These are phyloP conservation scores for Drosophila paulistorum DNA, from an alignment of 1,140 invertebrate species.

Conservation along the genomic window DNA sequence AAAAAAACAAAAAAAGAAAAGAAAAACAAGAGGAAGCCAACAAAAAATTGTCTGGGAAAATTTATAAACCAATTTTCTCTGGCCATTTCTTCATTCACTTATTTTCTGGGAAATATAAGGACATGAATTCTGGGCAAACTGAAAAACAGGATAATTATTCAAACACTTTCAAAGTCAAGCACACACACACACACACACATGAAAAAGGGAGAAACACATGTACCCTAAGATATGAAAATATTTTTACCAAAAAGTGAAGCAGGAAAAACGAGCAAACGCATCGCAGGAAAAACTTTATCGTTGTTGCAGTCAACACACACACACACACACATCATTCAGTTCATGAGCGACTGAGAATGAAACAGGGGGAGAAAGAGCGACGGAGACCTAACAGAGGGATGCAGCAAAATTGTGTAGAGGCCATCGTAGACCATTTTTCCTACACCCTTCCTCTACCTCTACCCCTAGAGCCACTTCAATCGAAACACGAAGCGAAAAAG, in stretches of 20 bases:
- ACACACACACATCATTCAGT: not conserved
- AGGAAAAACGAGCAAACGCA: slow-evolving; percentile 33
- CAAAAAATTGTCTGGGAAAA: slow-evolving; percentile 40
- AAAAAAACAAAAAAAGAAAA: not conserved
- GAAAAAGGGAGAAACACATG: not conserved
- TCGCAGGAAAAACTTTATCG: slow-evolving; percentile 43
- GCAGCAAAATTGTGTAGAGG: slow-evolving; percentile 17
- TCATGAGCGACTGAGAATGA: not conserved
- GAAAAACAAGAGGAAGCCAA: not conserved
- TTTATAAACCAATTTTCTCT: slow-evolving; percentile 43
- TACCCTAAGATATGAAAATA: slow-evolving; percentile 20
- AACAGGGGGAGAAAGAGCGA: not conserved
- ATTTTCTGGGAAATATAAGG: not conserved
- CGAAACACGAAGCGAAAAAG: slow-evolving; percentile 51
- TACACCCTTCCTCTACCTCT: not conserved
- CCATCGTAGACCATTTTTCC: slow-evolving; percentile 25
- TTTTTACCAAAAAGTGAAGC: slow-evolving; percentile 13
- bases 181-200: slow-evolving; percentile 23
- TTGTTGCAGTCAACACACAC: slow-evolving; percentile 37
- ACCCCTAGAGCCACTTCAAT: slow-evolving; percentile 8
- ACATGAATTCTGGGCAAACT: not conserved
- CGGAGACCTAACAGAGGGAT: slow-evolving; percentile 33
- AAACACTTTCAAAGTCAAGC: slow-evolving; percentile 76
- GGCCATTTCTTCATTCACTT: not conserved
- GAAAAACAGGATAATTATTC: slow-evolving; percentile 76